Conservation (phyloP, 2,113 vertebrate species). For the Thamnaconus septentrionalis region DNA sequence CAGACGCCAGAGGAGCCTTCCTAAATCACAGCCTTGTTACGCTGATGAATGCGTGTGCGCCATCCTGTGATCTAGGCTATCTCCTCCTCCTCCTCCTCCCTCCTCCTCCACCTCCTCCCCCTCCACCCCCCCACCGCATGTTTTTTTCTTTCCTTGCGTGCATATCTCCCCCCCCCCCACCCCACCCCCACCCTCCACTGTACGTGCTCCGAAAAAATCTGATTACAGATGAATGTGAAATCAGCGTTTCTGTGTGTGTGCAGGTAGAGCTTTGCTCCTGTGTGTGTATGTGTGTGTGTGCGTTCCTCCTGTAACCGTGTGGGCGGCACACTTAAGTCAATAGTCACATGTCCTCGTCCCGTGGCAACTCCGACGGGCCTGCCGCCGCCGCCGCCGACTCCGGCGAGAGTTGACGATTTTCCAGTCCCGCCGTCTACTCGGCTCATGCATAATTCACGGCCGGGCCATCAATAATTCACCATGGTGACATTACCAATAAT, state of each 20-base stretch:
- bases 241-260: conserved; percentile 39
- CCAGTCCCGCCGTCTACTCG: conserved; percentile 64
- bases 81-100: conserved; percentile 52
- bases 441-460: conserved; percentile 73
- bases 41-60: conserved; percentile 75
- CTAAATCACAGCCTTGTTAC: conserved; percentile 79
- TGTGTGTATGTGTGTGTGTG: conserved; percentile 42
- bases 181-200: neutral
- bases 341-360: conserved; percentile 53
- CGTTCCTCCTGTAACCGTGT: no score
- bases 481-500: conserved; percentile 79
- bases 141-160: no score
- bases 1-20: conserved; percentile 77
- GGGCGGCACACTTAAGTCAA: conserved; percentile 58
- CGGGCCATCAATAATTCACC: conserved; percentile 77
- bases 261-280: conserved; percentile 51
- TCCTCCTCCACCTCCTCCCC: conserved; percentile 54
- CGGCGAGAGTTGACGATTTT: conserved; percentile 68
- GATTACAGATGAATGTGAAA: conserved; percentile 52
- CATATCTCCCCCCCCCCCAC: no score
- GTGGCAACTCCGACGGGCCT: conserved; percentile 64
- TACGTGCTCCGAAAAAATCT: conserved; percentile 39
- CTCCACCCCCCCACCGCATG: conserved; percentile 3
- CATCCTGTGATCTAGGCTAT: conserved; percentile 69
- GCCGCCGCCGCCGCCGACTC: conserved; percentile 51